Percentiles rank a stretch among this genome's conserved stretches.
These are phyloP conservation scores for Coryphaenoides rupestris DNA, from an alignment of 2,113 vertebrate genomes.

Conservation along the genomic window DNA sequence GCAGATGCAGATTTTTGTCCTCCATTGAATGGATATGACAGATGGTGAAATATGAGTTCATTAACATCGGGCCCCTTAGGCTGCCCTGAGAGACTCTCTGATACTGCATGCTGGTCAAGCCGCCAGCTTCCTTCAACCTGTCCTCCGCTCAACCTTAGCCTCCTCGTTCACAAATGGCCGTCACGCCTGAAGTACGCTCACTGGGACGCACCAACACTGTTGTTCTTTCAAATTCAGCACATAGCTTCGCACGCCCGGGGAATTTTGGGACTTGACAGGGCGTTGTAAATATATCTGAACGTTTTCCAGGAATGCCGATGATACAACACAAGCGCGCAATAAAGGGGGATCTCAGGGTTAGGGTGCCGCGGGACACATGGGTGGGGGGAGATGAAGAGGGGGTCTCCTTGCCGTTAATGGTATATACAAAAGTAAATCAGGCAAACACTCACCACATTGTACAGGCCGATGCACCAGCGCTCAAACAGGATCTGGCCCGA, in stretches of 20 bases:
- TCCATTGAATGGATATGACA: slow-evolving; percentile 48
- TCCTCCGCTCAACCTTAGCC: too few species aligned
- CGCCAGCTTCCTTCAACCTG: slow-evolving; percentile 42
- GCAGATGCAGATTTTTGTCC: slow-evolving; percentile 35
- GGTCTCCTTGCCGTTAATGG: slow-evolving; percentile 31
- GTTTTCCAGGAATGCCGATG: slow-evolving; percentile 63
- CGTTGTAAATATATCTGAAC: slow-evolving; percentile 70
- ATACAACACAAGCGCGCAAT: slow-evolving; percentile 55
- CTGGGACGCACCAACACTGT: slow-evolving; percentile 54
- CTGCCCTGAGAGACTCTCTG: slow-evolving; percentile 54
- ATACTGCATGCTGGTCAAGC: slow-evolving; percentile 34
- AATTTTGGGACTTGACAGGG: slow-evolving; percentile 60
- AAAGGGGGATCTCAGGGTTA: slow-evolving; percentile 42
- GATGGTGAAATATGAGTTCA: slow-evolving; percentile 63
- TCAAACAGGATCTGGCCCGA: slow-evolving; percentile 99
- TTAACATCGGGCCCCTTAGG: slow-evolving; percentile 51
- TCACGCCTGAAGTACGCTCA: slow-evolving; percentile 54
- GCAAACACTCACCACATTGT: slow-evolving; percentile 91
- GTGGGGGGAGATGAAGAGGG: slow-evolving; percentile 27
- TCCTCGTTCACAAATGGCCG: slow-evolving; percentile 54
- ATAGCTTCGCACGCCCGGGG: slow-evolving; percentile 68
- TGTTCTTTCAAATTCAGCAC: slow-evolving; percentile 65
- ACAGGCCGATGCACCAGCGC: slow-evolving; percentile 97
- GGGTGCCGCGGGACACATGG: slow-evolving; percentile 41
- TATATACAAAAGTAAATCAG: slow-evolving; percentile 33